phyloP scores from a whole-genome alignment of 2,113 vertebrate genomes.

The Paralichthys olivaceus region DNA sequence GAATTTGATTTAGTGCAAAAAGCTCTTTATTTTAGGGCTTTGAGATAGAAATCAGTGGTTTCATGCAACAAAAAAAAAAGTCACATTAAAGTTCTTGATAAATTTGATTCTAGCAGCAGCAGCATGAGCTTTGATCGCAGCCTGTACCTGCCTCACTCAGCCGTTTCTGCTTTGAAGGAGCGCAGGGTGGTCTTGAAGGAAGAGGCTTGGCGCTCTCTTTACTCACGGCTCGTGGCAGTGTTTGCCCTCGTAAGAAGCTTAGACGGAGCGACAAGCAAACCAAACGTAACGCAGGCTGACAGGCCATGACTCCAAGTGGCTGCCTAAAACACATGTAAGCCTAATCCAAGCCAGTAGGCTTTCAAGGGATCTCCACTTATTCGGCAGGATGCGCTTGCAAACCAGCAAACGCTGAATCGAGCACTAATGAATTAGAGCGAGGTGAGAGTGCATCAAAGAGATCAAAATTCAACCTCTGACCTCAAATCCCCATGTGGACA shows the following conservation, averaged over 20 bases:
- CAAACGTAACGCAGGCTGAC: constrained; percentile 61
- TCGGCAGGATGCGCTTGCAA: constrained; percentile 38
- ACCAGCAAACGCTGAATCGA: constrained; percentile 6
- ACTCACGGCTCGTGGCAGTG: constrained; percentile 1
- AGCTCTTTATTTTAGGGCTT: neutral
- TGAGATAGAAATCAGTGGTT: neutral
- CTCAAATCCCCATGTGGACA: neutral
- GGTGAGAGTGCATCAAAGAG: constrained; percentile 12
- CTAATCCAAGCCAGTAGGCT: constrained; percentile 52
- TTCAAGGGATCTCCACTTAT: constrained; percentile 36
- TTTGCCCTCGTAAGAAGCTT: constrained; percentile 64
- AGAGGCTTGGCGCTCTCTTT: neutral
- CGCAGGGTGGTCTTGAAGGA: constrained; percentile 16
- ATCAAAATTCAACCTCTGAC: constrained; percentile 30
- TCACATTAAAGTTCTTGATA: neutral
- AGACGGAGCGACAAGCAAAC: constrained; percentile 39
- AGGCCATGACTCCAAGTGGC: constrained; percentile 47
- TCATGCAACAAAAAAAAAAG: neutral
- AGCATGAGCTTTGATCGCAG: constrained; percentile 27
- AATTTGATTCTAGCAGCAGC: constrained; percentile 6
- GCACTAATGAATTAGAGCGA: neutral
- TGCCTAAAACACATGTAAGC: constrained; percentile 50
- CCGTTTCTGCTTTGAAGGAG: neutral
- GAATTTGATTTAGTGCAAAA: constrained; percentile 25
- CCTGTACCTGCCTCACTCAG: constrained; percentile 3